Conservation (phyloP, 2,797 vertebrate genomes). For the Pipistrellus nathusii region DNA sequence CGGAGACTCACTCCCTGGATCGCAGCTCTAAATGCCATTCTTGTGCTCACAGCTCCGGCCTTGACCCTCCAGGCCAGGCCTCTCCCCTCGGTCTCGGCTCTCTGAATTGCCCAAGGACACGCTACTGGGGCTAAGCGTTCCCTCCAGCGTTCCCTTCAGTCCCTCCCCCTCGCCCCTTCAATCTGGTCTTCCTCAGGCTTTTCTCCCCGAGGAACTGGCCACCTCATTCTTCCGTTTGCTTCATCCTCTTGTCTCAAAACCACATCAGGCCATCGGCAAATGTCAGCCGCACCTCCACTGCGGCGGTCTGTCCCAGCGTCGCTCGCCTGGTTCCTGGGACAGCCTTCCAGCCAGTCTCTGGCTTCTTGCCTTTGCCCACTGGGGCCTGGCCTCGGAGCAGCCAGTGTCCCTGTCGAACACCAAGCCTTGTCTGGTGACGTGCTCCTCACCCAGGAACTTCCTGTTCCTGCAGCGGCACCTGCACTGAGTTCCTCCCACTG, state of each 20-base stretch:
- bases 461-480: accelerated
- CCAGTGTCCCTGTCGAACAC: background rate
- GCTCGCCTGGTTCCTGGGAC: background rate
- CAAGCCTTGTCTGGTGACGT: background rate
- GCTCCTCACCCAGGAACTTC: background rate
- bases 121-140: background rate
- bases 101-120: background rate
- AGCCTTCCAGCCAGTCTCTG: background rate
- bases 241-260: background rate
- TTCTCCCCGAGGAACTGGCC: background rate
- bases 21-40: background rate
- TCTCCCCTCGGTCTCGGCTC: background rate
- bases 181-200: background rate
- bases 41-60: background rate
- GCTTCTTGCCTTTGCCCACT: background rate
- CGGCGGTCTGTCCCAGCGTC: accelerated
- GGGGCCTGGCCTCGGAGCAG: background rate
- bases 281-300: no score
- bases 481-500: accelerated
- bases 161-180: background rate
- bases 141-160: background rate
- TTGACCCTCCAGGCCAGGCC: no score
- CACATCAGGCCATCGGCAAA: no score
- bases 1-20: background rate
- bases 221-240: background rate